Evolutionary conservation across 2,888 invertebrate species (phyloP), one percentile per base, ranked within the genome.

Genomic region (Danaus chrysippus): DNA sequence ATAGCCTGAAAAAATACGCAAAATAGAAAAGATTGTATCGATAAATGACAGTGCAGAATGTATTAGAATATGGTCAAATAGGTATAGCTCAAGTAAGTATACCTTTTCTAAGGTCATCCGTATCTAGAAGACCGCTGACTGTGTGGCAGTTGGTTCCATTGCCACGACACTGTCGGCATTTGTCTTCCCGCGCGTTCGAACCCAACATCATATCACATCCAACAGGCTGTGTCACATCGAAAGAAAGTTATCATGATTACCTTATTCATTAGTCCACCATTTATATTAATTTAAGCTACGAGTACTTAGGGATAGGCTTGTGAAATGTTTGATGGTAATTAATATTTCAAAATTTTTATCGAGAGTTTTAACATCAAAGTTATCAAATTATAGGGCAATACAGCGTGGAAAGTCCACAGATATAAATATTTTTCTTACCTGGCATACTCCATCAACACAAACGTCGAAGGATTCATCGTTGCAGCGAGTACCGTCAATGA

Each of bases 191-290:
- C 10, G 95, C 94, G 60, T 92, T 89, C 6, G 98, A 98, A 11
- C 98, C 98, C 74, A 99, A 90, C 94, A 97, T 95, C 93, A 95
- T 95, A 85, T 99, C 98, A 82, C 99, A 99, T 62, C 99, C 99
- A 52, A 98, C 97, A 10, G 95, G 94, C 96, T 97, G 76, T 62
- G 68, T 10, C 23, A 46, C 53, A 61, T 42, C 49, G 54, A 13
- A 54, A 10, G 34, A 53, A 53, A 1, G 8, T 34, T 5, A 34
- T 34, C 23, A 34, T 6, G 8, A 34, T 34, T 6, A 34, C 23
- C 23, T 34, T 8, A 34, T 34, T 34, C 23, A 34, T 34, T 34
- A 34, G 23, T 34, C 23, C 3, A 34, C 23, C 23, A 34, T 34
- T 34, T 34, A 34, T 34, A 34, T 3, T 34, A 2, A 34, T 34